Percentiles rank a stretch among this genome's conserved stretches.
Conservation (phyloP, 2,797 vertebrate species). For the Rhinatrema bivittatum region DNA sequence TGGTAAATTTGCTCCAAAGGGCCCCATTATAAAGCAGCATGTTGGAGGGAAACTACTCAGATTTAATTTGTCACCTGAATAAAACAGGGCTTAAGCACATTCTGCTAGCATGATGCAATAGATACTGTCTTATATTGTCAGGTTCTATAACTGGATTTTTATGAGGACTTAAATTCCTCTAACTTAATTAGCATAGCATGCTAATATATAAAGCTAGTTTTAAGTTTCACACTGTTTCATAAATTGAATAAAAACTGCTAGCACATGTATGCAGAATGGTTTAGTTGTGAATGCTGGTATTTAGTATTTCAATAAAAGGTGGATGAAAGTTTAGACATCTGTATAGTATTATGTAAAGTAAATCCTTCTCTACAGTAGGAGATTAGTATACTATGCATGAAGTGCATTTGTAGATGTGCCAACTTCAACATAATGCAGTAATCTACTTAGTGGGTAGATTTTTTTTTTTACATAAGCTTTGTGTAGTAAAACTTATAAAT, state of each 20-base stretch:
- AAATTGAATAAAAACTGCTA: slow-evolving; percentile 14
- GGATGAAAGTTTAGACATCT: slow-evolving; percentile 2
- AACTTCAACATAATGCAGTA: too few relatives aligned
- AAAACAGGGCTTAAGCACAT: slow-evolving; percentile 3
- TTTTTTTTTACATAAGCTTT: too few relatives aligned
- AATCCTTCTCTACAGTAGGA: too few relatives aligned
- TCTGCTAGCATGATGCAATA: slow-evolving; percentile 22
- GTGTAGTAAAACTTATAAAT: too few relatives aligned
- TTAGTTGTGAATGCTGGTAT: background rate
- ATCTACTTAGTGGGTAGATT: too few relatives aligned
- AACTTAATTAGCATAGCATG: slow-evolving; percentile 10
- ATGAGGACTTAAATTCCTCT: slow-evolving; percentile 14
- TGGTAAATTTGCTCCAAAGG: slow-evolving; percentile 7
- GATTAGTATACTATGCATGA: too few relatives aligned
- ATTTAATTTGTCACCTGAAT: slow-evolving; percentile 16
- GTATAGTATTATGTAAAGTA: background rate
- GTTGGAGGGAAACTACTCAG: slow-evolving; percentile 8
- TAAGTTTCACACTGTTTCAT: slow-evolving; percentile 12
- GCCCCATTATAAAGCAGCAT: slow-evolving; percentile 13
- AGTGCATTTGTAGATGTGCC: too few relatives aligned
- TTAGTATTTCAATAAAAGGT: slow-evolving; percentile 3
- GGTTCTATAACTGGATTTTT: slow-evolving; percentile 1
- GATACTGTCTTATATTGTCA: too few relatives aligned
- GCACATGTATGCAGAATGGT: slow-evolving; percentile 6
- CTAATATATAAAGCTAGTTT: slow-evolving; percentile 7